Percentiles rank a stretch among this genome's conserved stretches.
Evolutionary conservation across 2,888 invertebrate species (phyloP).

Genomic region (Synanthedon tipuliformis): DNA sequence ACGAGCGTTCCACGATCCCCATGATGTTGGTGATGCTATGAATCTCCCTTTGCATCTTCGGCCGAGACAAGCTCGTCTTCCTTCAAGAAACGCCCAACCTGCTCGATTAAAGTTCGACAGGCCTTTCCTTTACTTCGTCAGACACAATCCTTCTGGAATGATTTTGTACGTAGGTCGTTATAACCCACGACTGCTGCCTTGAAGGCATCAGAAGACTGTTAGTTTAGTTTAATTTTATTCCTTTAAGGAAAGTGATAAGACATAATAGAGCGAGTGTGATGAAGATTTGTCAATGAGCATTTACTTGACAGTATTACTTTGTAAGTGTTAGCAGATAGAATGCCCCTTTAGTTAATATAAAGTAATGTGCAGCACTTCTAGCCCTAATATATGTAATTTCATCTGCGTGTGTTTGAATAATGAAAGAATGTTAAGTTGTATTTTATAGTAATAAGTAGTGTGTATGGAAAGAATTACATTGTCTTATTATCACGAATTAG

Average conservation of each 20-base stretch:
- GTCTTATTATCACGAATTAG: conserved; percentile 2
- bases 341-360: conserved; percentile 10
- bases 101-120: conserved; percentile 86
- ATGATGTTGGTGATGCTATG: conserved; percentile 61
- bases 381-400: conserved; percentile 22
- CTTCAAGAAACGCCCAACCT: conserved; percentile 72
- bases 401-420: conserved; percentile 38
- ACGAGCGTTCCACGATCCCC: conserved; percentile 77
- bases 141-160: conserved; percentile 92
- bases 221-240: conserved; percentile 56
- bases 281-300: conserved; percentile 46
- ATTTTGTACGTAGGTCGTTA: conserved; percentile 90
- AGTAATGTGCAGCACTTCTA: conserved; percentile 7
- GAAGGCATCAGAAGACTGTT: conserved; percentile 58
- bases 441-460: conserved; percentile 21
- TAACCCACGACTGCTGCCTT: conserved; percentile 85
- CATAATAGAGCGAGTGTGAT: conserved; percentile 40
- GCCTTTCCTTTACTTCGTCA: conserved; percentile 88
- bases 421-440: conserved; percentile 24
- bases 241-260: conserved; percentile 63
- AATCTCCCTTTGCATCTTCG: conserved; percentile 76
- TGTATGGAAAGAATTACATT: conserved; percentile 1
- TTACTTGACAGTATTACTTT: conserved; percentile 65
- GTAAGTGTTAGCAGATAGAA: conserved; percentile 38
- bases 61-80: conserved; percentile 78